A percentile compares a stretch with the other conserved stretches of the same genome.
These are phyloP conservation scores for Peucedramus taeniatus DNA, from an alignment of 2,113 vertebrate species.

Conservation along the genomic window DNA sequence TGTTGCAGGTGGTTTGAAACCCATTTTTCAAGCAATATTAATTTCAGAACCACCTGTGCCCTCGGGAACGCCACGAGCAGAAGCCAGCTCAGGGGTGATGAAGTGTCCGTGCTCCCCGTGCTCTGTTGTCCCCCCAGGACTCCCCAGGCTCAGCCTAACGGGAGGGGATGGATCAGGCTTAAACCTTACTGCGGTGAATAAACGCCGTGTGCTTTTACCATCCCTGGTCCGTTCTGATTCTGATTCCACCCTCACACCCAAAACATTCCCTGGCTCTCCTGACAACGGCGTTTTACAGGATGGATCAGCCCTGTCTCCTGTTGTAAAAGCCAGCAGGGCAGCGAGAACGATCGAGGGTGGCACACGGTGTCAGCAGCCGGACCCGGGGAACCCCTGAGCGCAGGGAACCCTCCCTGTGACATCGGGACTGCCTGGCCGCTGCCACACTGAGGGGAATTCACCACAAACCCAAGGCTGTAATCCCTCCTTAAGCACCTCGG, in stretches of 20 bases:
- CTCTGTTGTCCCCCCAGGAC: accelerated
- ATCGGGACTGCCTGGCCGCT: not conserved
- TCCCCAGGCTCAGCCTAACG: not conserved
- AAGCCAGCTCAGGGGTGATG: accelerated
- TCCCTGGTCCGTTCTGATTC: not conserved
- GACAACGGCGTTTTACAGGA: not conserved
- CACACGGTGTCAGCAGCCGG: accelerated
- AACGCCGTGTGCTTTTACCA: not conserved
- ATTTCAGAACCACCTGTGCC: not conserved
- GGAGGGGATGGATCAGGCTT: not conserved
- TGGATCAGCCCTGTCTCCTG: not conserved
- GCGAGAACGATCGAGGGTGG: not conserved
- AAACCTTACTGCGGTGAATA: not conserved
- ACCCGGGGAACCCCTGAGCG: accelerated
- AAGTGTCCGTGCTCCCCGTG: not conserved
- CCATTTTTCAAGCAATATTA: not conserved
- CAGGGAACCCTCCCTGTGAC: not conserved
- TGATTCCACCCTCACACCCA: not conserved
- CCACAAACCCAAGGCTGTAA: not conserved
- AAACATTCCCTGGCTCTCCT: not conserved
- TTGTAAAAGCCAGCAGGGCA: not conserved
- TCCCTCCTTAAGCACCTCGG: not conserved
- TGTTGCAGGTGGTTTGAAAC: not conserved
- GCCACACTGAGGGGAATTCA: not conserved
- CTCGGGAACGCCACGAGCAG: not conserved